phyloP scores from a whole-genome alignment of 2,113 vertebrate genomes.

The Ictalurus furcatus region DNA sequence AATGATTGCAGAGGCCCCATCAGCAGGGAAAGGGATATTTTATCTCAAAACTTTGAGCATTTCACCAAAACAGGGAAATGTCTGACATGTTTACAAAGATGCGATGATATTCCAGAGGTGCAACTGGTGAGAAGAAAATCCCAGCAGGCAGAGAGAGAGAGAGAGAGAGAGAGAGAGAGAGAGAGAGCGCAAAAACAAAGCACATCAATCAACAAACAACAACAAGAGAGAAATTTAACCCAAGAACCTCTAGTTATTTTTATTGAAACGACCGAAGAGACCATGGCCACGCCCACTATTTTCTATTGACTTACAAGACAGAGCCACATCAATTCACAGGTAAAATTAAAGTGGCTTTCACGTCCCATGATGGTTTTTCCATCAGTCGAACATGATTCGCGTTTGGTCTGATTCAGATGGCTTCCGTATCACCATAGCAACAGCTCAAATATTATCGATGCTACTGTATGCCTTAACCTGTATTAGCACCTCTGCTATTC shows the following conservation, averaged over 20 bases:
- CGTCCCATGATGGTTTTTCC: neutral
- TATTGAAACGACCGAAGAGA: neutral
- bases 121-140: neutral
- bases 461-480: neutral
- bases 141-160: neutral
- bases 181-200: neutral
- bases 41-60: neutral
- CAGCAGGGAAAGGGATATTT: neutral
- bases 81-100: neutral
- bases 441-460: neutral
- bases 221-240: neutral
- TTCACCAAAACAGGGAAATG: neutral
- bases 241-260: neutral
- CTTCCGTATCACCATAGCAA: neutral
- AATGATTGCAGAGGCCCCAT: neutral
- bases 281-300: neutral
- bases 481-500: neutral
- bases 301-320: neutral
- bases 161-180: constrained; percentile 8
- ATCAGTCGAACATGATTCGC: neutral
- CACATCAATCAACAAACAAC: neutral
- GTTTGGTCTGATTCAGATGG: neutral
- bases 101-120: neutral
- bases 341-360: neutral
- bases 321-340: neutral